A percentile compares a stretch with the other conserved stretches of the same genome.
Conservation (phyloP, 64 coral and sea anemone genomes). For the Montipora sp. region DNA sequence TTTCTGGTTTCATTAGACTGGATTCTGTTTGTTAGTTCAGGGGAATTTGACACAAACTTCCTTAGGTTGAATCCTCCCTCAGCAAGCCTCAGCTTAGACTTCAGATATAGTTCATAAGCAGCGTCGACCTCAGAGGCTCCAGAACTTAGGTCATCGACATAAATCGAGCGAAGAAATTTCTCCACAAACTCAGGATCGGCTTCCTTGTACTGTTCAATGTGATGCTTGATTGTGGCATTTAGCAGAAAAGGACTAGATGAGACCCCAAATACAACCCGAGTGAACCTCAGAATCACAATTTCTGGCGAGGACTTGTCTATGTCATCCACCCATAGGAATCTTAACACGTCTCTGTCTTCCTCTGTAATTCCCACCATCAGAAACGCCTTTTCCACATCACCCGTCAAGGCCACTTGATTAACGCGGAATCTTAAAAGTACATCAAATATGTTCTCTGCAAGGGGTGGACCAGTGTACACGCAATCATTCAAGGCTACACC, state of each 20-base stretch:
- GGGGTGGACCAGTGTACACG: slow-evolving; percentile 41
- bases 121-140: not conserved
- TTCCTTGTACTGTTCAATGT: slow-evolving; percentile 39
- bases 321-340: slow-evolving; percentile 60
- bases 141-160: slow-evolving; percentile 35
- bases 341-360: slow-evolving; percentile 41
- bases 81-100: slow-evolving; percentile 26
- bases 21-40: slow-evolving; percentile 11
- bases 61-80: slow-evolving; percentile 63
- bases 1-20: not conserved
- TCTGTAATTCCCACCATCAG: slow-evolving; percentile 23
- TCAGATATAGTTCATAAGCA: slow-evolving; percentile 28
- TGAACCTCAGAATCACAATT: slow-evolving; percentile 50
- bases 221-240: slow-evolving; percentile 48
- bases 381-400: slow-evolving; percentile 64
- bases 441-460: slow-evolving; percentile 57
- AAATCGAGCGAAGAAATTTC: slow-evolving; percentile 15
- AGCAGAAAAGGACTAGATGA: slow-evolving; percentile 38
- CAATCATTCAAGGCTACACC: slow-evolving; percentile 45
- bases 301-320: slow-evolving; percentile 5
- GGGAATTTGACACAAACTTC: slow-evolving; percentile 49
- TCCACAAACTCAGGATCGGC: slow-evolving; percentile 9
- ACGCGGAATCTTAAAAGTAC: slow-evolving; percentile 53
- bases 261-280: slow-evolving; percentile 54
- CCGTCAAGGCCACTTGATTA: slow-evolving; percentile 10